These are phyloP conservation scores for Torymus texanus DNA, from an alignment of 2,888 invertebrate species.

Conservation along the genomic window DNA sequence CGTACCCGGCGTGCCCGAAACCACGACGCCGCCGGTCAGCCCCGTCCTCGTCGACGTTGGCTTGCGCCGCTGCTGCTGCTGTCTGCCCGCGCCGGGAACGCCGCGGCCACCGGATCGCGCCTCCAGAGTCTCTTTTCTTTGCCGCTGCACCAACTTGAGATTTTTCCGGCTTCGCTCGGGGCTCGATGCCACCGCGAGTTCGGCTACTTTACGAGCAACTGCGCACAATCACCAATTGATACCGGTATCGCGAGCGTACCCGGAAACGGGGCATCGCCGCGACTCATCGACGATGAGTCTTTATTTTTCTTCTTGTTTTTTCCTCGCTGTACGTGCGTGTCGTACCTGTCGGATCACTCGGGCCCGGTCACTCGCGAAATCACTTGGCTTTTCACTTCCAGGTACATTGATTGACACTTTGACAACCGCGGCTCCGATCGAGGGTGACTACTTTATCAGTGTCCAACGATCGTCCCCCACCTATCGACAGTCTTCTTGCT, in stretches of 20 bases:
- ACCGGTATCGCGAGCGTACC: slow-evolving; percentile 58
- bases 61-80: slow-evolving; percentile 45
- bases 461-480: background rate
- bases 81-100: slow-evolving; percentile 15
- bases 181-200: too few relatives aligned
- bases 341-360: slow-evolving; percentile 46
- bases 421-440: slow-evolving; percentile 3
- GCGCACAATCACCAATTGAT: slow-evolving; percentile 41
- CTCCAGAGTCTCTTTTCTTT: slow-evolving; percentile 50
- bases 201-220: slow-evolving; percentile 15
- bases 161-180: too few relatives aligned
- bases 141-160: too few relatives aligned
- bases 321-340: background rate
- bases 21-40: slow-evolving; percentile 58
- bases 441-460: background rate
- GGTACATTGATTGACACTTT: slow-evolving; percentile 41
- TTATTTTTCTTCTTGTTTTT: background rate
- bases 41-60: slow-evolving; percentile 59
- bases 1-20: slow-evolving; percentile 70
- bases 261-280: slow-evolving; percentile 65
- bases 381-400: slow-evolving; percentile 53
- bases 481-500: slow-evolving; percentile 30
- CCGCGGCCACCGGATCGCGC: slow-evolving; percentile 45
- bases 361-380: slow-evolving; percentile 51
- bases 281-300: slow-evolving; percentile 39